Evolutionary conservation across 2,888 invertebrate species (phyloP).

Genomic region (Acanthacorydalis orientalis): DNA sequence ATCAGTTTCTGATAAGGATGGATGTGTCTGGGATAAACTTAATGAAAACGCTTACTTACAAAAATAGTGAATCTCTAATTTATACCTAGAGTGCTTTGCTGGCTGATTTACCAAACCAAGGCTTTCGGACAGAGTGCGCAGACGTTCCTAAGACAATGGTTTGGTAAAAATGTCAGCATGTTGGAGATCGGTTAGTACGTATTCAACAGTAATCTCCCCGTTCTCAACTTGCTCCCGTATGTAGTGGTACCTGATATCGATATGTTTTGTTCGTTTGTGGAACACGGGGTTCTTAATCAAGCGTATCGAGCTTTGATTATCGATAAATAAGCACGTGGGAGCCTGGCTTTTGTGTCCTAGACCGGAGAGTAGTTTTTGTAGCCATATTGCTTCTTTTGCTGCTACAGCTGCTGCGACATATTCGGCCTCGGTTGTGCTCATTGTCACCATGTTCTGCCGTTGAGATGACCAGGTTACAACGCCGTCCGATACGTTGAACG

Average conservation of each 20-base stretch:
- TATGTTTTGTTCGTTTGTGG: constrained; percentile 1
- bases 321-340: background rate
- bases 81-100: too few species aligned
- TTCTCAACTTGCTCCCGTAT: too few species aligned
- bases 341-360: background rate
- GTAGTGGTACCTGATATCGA: background rate
- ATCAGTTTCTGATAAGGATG: too few species aligned
- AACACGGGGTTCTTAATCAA: constrained; percentile 1
- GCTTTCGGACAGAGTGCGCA: too few species aligned
- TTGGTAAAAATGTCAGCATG: too few species aligned
- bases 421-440: constrained; percentile 15
- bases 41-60: too few species aligned
- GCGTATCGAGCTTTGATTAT: constrained; percentile 6
- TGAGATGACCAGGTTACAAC: constrained; percentile 15
- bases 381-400: constrained; percentile 11
- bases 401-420: constrained; percentile 13
- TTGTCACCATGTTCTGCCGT: constrained; percentile 12
- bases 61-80: too few species aligned
- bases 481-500: constrained; percentile 11
- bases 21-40: too few species aligned
- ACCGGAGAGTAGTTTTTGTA: constrained; percentile 6
- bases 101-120: too few species aligned
- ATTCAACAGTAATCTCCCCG: too few species aligned
- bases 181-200: too few species aligned
- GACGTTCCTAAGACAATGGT: too few species aligned